A percentile compares a stretch with the other conserved stretches of the same genome.
These are phyloP conservation scores for Neolamprologus sp. DNA, from an alignment of 2,113 vertebrate genomes.

Conservation along the genomic window DNA sequence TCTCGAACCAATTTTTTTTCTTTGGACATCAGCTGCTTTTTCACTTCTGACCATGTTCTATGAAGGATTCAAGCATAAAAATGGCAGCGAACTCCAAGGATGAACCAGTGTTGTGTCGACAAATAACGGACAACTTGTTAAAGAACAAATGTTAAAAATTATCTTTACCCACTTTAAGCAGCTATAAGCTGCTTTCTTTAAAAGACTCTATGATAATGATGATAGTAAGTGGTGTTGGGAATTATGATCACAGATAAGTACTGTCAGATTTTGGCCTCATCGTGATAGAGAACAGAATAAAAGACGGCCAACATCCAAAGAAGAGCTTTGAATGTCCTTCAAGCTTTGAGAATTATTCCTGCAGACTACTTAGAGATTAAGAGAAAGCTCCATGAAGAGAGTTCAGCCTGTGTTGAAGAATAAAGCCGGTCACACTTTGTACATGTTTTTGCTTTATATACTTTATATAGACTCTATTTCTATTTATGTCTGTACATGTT, in stretches of 20 bases:
- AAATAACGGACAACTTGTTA: neutral
- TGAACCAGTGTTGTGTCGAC: neutral
- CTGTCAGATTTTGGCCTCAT: neutral
- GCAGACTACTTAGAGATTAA: neutral
- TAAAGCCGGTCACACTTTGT: neutral
- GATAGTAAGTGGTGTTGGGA: neutral
- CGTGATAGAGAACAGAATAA: neutral
- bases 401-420: neutral
- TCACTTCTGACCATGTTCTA: neutral
- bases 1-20: neutral
- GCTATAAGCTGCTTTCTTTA: neutral
- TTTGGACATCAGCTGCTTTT: neutral
- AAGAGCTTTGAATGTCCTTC: neutral
- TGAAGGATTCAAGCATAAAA: neutral
- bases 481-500: neutral
- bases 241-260: neutral
- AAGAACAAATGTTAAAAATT: neutral
- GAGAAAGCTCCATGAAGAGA: neutral
- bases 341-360: neutral
- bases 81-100: neutral
- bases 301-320: accelerated
- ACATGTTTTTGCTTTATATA: neutral
- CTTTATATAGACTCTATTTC: neutral
- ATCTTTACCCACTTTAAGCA: neutral
- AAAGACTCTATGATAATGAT: neutral